Conservation (phyloP, 2,888 invertebrate genomes). For the Meteorus cinctellus region DNA sequence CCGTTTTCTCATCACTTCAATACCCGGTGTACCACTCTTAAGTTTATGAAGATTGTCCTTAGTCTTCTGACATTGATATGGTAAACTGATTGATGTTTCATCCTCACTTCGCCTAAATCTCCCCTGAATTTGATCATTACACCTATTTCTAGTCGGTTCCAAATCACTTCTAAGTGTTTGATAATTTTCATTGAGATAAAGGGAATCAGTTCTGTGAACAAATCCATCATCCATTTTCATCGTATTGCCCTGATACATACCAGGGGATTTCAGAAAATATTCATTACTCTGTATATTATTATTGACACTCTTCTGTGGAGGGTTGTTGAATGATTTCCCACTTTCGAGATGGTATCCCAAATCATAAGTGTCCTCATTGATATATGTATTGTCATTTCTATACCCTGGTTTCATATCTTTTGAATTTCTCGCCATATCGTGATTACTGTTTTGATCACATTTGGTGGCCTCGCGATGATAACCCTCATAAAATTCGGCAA, state of each 20-base stretch:
- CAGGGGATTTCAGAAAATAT: constrained; percentile 14
- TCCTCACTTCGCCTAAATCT: constrained; percentile 29
- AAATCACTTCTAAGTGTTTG: constrained; percentile 18
- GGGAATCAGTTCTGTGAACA: constrained; percentile 5
- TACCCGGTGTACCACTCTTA: constrained; percentile 63
- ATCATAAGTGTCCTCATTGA: constrained; percentile 55
- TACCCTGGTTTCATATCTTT: constrained; percentile 54
- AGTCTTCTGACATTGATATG: constrained; percentile 47
- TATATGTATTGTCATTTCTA: constrained; percentile 47
- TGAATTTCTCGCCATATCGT: constrained; percentile 40
- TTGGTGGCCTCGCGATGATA: constrained; percentile 61
- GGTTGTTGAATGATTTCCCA: constrained; percentile 17
- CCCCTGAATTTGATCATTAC: constrained; percentile 23
- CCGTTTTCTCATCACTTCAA: constrained; percentile 77
- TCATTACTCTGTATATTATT: constrained; percentile 17
- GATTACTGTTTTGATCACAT: constrained; percentile 36
- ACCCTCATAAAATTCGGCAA: constrained; percentile 65
- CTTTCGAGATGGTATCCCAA: constrained; percentile 12
- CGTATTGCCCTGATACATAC: constrained; percentile 18
- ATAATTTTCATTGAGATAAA: constrained; percentile 10
- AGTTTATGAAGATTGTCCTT: constrained; percentile 61
- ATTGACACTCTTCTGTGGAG: constrained; percentile 21
- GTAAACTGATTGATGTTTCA: constrained; percentile 31
- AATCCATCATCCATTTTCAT: constrained; percentile 26
- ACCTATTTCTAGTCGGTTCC: constrained; percentile 28